These are phyloP conservation scores for Pampusana beccarii DNA, from an alignment of 2,113 vertebrate species.

Conservation along the genomic window DNA sequence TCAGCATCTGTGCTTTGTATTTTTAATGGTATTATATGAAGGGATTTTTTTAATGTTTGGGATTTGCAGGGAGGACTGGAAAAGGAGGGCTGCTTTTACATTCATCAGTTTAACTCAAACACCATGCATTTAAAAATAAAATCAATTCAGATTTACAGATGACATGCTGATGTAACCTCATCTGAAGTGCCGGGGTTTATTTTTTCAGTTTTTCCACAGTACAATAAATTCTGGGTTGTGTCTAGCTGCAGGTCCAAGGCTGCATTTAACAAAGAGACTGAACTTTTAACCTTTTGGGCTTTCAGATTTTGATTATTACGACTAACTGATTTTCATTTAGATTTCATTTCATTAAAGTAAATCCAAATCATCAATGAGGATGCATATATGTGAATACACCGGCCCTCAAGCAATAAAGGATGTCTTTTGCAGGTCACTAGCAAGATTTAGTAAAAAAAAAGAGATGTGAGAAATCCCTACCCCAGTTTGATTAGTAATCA, in stretches of 20 bases:
- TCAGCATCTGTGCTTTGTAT: neutral
- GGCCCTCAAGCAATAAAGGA: neutral
- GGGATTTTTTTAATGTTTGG: neutral
- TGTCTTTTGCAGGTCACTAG: neutral
- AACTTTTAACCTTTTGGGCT: constrained; percentile 62
- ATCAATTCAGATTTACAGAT: neutral
- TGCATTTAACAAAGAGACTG: constrained; percentile 45
- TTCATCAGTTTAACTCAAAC: neutral
- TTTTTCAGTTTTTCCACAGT: neutral
- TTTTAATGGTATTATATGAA: neutral
- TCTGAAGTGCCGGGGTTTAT: neutral
- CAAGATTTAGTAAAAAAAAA: neutral
- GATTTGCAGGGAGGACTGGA: neutral
- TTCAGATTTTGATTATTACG: constrained; percentile 22
- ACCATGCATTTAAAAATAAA: neutral
- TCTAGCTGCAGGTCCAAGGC: neutral
- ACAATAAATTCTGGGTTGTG: constrained; percentile 43
- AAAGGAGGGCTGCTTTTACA: neutral
- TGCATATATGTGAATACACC: neutral
- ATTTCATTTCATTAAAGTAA: neutral
- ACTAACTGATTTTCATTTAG: constrained; percentile 7
- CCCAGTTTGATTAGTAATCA: neutral
- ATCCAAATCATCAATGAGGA: neutral
- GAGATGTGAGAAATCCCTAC: neutral
- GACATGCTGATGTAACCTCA: neutral